Evolutionary conservation across 23 tunicate genomes (phyloP), one percentile per base, ranked within the genome.

Genomic region (Corella eumyota): DNA sequence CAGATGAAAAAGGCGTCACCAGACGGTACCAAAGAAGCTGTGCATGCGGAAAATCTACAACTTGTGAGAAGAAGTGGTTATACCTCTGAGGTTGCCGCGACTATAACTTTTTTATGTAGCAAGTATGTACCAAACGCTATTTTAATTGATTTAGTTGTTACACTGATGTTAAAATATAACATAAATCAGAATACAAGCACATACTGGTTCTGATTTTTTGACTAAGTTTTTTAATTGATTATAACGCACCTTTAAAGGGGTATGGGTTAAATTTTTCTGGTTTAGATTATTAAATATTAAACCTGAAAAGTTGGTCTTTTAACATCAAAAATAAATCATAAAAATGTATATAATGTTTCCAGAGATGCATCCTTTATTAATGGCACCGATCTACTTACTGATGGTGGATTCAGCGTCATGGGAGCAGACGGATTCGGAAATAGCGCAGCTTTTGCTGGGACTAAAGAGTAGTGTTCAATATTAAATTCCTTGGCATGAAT

Each of bases 331-430:
- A 15, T 40, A 9, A 40, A 40, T 15, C 15, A 9, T 15, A 40
- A 9, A 9, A 11, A 9, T 40, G 11, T 11, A 40, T 40, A 40
- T 40, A 9, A 40, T 40, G 48, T 33, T 38, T 61, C 24, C 80
- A 83, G 93, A 53, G 93, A 83, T 62, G 93, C 93, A 6, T 59
- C 75, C n/a, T 83, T 31, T 32, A 67, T 88, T 23, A 80, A 80
- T 32, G 97, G 91, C 24, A 31, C 70, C 6, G 52, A 74, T 53
- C 9, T 71, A 9, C 4, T 24, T 4, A 82, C 80, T 3, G 97
- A 80, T 58, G 97, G 97, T 5, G 97, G 97, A 6, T 88, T 80
- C 66, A 23, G 62, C 25, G 81, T 77, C 1, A 73, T 88, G 57
- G 97, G 97, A 25, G 82, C 97, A 13, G 97, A 88, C 61, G 36